Percentiles rank a stretch among this genome's conserved stretches.
phyloP scores from a whole-genome alignment of 1,140 invertebrate genomes.

The Tribolium castaneum region DNA sequence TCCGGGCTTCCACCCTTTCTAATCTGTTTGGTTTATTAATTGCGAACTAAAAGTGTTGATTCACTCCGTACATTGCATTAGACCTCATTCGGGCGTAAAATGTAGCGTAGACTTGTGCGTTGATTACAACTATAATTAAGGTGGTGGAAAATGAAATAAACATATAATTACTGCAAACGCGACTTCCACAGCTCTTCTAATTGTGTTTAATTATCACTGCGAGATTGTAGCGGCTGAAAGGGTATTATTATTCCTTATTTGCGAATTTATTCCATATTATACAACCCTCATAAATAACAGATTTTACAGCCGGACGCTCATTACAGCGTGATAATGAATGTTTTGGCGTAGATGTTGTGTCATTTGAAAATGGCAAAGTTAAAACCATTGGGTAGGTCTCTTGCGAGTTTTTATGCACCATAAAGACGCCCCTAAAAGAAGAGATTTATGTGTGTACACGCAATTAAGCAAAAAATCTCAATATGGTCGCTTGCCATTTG shows the following conservation, averaged over 20 bases:
- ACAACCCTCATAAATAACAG: not conserved
- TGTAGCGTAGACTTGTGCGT: too few relatives aligned
- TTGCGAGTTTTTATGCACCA: constrained; percentile 13
- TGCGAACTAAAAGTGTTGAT: not conserved
- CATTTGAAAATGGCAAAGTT: constrained; percentile 9
- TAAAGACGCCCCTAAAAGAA: constrained; percentile 15
- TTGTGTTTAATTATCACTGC: constrained; percentile 7
- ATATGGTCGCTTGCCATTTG: not conserved
- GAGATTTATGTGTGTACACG: constrained; percentile 15
- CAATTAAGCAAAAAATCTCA: constrained; percentile 33
- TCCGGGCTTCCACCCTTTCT: too few relatives aligned
- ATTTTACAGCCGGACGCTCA: constrained; percentile 7
- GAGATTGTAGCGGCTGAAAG: not conserved
- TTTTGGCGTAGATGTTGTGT: not conserved
- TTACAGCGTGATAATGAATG: constrained; percentile 20
- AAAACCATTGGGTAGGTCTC: not conserved
- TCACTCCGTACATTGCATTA: not conserved
- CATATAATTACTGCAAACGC: not conserved
- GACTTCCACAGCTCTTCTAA: constrained; percentile 6
- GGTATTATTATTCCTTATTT: constrained; percentile 14
- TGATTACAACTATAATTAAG: not conserved
- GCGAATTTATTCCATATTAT: constrained; percentile 13
- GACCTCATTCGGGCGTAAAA: too few relatives aligned
- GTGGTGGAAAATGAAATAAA: not conserved
- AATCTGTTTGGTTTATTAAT: not conserved